Percentiles rank a stretch among this genome's conserved stretches.
These are phyloP conservation scores for Amblyornis subalaris DNA, from an alignment of 2,113 vertebrate genomes.

Conservation along the genomic window DNA sequence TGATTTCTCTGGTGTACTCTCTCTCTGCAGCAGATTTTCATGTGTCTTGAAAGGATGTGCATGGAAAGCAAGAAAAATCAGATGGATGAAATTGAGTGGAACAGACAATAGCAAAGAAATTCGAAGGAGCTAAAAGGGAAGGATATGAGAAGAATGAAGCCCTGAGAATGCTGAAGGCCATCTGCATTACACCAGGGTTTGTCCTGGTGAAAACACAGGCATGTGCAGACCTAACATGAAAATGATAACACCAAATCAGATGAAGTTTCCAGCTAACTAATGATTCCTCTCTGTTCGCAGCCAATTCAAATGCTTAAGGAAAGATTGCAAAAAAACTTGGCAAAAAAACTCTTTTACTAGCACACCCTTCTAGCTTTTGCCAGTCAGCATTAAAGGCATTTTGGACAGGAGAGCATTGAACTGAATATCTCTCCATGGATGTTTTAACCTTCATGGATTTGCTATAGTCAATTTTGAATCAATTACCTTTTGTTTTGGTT, in stretches of 20 bases:
- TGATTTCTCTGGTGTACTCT: background rate
- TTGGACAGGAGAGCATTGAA: background rate
- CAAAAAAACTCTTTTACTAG: background rate
- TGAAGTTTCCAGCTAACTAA: background rate
- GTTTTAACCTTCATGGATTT: background rate
- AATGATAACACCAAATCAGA: background rate
- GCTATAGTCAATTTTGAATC: background rate
- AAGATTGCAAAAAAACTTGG: background rate
- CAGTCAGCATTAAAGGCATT: background rate
- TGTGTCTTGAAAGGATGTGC: background rate
- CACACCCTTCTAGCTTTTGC: background rate
- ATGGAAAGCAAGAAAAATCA: background rate
- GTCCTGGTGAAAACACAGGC: background rate
- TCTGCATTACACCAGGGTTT: background rate
- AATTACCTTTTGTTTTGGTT: background rate
- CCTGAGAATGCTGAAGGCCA: background rate
- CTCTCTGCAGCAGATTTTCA: background rate
- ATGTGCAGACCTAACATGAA: background rate
- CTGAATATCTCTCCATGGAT: background rate
- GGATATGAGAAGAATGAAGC: background rate
- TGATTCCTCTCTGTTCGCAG: background rate
- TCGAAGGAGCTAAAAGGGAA: background rate
- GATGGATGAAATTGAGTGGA: slow-evolving; percentile 23
- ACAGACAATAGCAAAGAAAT: background rate
- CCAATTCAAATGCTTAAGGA: background rate